phyloP scores from a whole-genome alignment of 2,888 invertebrate species.

The Octodonta nipae region DNA sequence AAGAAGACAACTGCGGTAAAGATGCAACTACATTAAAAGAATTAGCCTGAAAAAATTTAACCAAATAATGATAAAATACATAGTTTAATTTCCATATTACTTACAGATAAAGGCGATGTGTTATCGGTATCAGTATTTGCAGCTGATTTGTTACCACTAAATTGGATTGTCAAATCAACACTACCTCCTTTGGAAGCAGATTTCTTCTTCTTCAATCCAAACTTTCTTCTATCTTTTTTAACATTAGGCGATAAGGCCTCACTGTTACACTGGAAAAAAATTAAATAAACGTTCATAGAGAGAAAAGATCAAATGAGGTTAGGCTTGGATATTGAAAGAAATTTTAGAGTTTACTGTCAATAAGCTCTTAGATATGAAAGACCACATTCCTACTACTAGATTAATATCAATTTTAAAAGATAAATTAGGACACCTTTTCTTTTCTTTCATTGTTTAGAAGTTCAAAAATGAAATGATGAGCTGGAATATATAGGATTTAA shows the following conservation, averaged over 20 bases:
- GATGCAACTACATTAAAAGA: slow-evolving; percentile 29
- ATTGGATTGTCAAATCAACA: slow-evolving; percentile 42
- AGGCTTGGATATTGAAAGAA: too few relatives aligned
- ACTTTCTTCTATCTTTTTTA: slow-evolving; percentile 55
- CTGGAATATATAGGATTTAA: too few relatives aligned
- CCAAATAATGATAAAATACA: neutral
- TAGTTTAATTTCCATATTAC: slow-evolving; percentile 12
- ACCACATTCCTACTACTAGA: too few relatives aligned
- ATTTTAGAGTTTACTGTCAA: too few relatives aligned
- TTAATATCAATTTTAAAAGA: too few relatives aligned
- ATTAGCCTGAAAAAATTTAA: slow-evolving; percentile 20
- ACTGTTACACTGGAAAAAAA: too few relatives aligned
- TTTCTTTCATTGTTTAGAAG: too few relatives aligned
- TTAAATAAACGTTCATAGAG: too few relatives aligned
- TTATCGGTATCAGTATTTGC: slow-evolving; percentile 30
- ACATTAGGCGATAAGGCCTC: slow-evolving; percentile 38
- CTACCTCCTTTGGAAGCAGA: slow-evolving; percentile 43
- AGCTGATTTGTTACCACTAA: slow-evolving; percentile 25
- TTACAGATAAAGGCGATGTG: slow-evolving; percentile 35
- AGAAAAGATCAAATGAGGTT: too few relatives aligned
- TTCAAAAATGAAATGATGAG: too few relatives aligned
- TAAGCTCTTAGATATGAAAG: too few relatives aligned
- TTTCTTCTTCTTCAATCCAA: slow-evolving; percentile 56
- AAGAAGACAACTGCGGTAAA: slow-evolving; percentile 23
- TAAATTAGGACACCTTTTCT: too few relatives aligned